These are phyloP conservation scores for Asarcornis scutulata DNA, from an alignment of 2,113 vertebrate genomes.

Conservation along the genomic window DNA sequence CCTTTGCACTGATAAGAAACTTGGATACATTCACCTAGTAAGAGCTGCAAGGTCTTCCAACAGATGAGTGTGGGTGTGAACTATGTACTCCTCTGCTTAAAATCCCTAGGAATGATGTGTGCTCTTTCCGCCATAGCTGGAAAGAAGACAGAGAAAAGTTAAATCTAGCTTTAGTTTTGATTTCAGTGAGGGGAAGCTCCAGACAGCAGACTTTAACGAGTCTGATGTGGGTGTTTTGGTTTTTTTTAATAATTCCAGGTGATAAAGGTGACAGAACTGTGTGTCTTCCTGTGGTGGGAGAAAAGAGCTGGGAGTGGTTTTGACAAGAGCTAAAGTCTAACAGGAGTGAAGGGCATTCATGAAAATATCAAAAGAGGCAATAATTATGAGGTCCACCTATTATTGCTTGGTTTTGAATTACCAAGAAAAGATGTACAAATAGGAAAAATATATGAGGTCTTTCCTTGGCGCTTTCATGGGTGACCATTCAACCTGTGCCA, in stretches of 20 bases:
- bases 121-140: neutral
- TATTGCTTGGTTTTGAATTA: neutral
- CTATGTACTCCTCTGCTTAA: neutral
- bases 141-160: neutral
- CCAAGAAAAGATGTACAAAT: neutral
- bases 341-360: neutral
- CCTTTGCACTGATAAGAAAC: neutral
- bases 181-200: neutral
- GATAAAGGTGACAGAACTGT: rapidly evolving
- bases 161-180: neutral
- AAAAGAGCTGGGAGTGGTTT: neutral
- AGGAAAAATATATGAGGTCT: neutral
- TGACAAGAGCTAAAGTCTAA: neutral
- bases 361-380: neutral
- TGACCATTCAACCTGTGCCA: neutral
- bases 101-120: neutral
- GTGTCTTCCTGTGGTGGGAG: neutral
- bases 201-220: neutral
- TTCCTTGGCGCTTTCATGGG: neutral
- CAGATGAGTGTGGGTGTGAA: neutral
- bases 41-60: neutral
- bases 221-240: neutral
- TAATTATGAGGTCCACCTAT: neutral
- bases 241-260: neutral
- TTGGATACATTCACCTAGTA: neutral